phyloP scores from a whole-genome alignment of 2,888 invertebrate species.

The Acanthoscelides obtectus region DNA sequence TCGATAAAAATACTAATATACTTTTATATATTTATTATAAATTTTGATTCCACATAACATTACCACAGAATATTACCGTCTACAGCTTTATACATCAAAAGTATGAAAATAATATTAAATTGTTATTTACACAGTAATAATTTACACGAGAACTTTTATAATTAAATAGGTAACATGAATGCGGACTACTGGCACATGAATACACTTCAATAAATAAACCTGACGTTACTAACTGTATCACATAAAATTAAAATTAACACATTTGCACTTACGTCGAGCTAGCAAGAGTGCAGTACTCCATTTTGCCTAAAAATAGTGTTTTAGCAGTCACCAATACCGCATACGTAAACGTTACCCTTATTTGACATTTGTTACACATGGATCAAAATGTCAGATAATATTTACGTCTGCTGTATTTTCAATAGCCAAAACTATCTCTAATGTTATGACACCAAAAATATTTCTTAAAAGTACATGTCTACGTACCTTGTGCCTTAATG shows the following conservation, averaged over 20 bases:
- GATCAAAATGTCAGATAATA: too few species aligned
- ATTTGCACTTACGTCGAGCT: background rate
- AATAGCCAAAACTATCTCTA: background rate
- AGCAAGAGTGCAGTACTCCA: background rate
- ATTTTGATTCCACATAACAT: background rate
- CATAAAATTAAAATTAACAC: background rate
- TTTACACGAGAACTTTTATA: background rate
- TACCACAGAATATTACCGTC: background rate
- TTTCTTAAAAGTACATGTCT: background rate
- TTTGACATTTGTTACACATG: too few species aligned
- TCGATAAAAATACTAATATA: background rate
- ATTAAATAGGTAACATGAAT: background rate
- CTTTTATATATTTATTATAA: background rate
- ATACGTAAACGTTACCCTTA: too few species aligned
- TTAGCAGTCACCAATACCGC: too few species aligned
- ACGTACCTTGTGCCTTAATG: background rate
- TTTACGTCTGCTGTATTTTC: too few species aligned
- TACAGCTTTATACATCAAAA: background rate
- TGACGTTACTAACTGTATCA: background rate
- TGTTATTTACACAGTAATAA: background rate
- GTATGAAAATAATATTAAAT: background rate
- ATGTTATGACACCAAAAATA: background rate
- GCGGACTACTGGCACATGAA: conserved; percentile 19
- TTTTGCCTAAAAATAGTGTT: too few species aligned
- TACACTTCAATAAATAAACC: conserved; percentile 2